Evolutionary conservation across 2,113 vertebrate species (phyloP), one percentile per base, ranked within the genome.

Genomic region (Carassius auratus): DNA sequence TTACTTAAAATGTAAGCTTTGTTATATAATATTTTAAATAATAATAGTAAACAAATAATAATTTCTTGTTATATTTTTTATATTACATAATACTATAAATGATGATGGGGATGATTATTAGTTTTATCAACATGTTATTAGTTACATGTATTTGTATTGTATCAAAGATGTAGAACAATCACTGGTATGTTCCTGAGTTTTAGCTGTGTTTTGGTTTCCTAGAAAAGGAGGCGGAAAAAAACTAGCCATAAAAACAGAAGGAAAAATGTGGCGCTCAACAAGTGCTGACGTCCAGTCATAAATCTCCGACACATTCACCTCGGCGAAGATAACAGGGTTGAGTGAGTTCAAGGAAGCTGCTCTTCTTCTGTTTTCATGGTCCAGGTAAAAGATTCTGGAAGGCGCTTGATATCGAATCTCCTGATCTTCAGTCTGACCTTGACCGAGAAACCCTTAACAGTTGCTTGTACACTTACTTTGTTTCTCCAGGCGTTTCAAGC

Each of bases 211-310:
- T 48, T 23, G 42, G 5, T 75, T 75, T 75, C 42, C 8, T 75
- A 48, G 42, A 50, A 75, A 75, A 50, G 42, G n/a, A 75, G 73
- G n/a, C 5, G 2, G 52, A 10, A 2, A 6, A 76, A 77, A 77
- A 42, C 10, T 42, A 45, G 33, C 33, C n/a, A 15, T 12, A 61
- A 61, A 79, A 42, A 79, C 57, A n/a, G 55, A 2, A n/a, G 21
- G 52, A 62, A 79, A 42, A 42, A 62, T 42, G 57, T 3, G 13
- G 73, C 6, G n/a, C 76, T 79, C 33, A 23, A 42, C 57, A 42
- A 62, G 76, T 3, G 55, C 57, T 62, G 76, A 81, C 78, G 23
- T 81, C 59, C 59, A 64, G 59, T 66, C 17, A 81, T 81, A 81
- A 81, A 81, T 81, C 77, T 61, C 14, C 36, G 9, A 42, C 77